Evolutionary conservation across 2,888 invertebrate species (phyloP).

Genomic region (Rapana venosa): DNA sequence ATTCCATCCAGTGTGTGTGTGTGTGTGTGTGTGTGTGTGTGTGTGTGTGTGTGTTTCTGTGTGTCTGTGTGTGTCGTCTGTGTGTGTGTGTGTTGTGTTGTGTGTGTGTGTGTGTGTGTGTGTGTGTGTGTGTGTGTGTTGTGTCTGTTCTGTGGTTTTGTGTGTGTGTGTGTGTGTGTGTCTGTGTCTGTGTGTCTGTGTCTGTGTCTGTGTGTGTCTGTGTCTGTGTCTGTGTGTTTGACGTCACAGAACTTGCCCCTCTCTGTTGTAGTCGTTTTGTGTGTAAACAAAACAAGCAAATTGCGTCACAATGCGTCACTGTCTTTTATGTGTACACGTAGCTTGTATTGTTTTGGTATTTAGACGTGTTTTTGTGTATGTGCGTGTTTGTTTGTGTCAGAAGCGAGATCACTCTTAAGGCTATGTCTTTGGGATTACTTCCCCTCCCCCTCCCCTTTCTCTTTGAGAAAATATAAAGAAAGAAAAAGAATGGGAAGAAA

Average conservation of each 20-base stretch:
- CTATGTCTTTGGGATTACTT: too few relatives aligned
- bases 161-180: conserved; percentile 2
- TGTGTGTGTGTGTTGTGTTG: too few relatives aligned
- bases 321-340: not conserved
- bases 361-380: not conserved
- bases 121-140: not conserved
- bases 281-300: too few relatives aligned
- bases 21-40: not conserved
- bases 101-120: too few relatives aligned
- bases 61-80: not conserved
- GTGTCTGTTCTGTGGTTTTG: not conserved
- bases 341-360: not conserved
- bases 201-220: not conserved
- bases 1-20: not conserved
- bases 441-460: too few relatives aligned
- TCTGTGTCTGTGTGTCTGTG: not conserved
- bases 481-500: too few relatives aligned
- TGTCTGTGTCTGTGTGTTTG: not conserved
- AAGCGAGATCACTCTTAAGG: too few relatives aligned
- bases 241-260: too few relatives aligned
- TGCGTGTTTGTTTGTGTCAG: not conserved
- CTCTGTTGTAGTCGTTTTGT: too few relatives aligned
- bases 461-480: too few relatives aligned
- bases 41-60: not conserved
- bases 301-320: too few relatives aligned